Base-by-base conservation (phyloP, 2,113 vertebrate species). In the Vimba vimba region DNA sequence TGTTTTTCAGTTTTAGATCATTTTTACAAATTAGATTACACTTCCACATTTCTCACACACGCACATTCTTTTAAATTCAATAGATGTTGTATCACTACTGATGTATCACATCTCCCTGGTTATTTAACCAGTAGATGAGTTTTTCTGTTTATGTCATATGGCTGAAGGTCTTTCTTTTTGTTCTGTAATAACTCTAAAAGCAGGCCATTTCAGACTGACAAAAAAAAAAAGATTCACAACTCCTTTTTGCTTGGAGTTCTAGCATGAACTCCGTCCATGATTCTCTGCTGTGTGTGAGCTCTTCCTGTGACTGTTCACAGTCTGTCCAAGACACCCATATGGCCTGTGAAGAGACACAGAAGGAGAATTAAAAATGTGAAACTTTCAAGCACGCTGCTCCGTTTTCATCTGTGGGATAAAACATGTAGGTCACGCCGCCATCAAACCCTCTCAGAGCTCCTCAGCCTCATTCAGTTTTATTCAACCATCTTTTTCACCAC, bases 271-370 rank as follows among this genome's bases (percentile, higher is more conserved):
- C 17, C 5, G 7, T 71, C 3, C 30, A n/a, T 52, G 66, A 71
- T 73, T 57, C 30, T 73, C 81, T 71, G 66, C 5, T 55, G 36
- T 73, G 64, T 83, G 81, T 83, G 55, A 43, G 68, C 15, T 82
- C 43, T 79, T 68, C 43, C 47, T 73, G 81, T 73, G 50, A 73
- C 30, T 73, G 66, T 83, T 39, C 80, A 6, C 81, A 73, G 66
- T 30, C 83, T 79, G 55, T 79, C 47, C 33, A 79, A 62, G 33
- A 36, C 77, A 3, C 90, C 90, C 91, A 91, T 92, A 92, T 92
- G 91, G 90, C 90, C 86, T 87, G 87, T 93, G 86, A 92, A 92
- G 92, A 92, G 91, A 87, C 8, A 25, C 78, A 83, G 83, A 86
- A 62, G 87, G 86, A 88, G 92, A 90, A 91, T 93, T 85, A 91